phyloP scores from a whole-genome alignment of 1,140 invertebrate species.

The Polypedilum pembai region DNA sequence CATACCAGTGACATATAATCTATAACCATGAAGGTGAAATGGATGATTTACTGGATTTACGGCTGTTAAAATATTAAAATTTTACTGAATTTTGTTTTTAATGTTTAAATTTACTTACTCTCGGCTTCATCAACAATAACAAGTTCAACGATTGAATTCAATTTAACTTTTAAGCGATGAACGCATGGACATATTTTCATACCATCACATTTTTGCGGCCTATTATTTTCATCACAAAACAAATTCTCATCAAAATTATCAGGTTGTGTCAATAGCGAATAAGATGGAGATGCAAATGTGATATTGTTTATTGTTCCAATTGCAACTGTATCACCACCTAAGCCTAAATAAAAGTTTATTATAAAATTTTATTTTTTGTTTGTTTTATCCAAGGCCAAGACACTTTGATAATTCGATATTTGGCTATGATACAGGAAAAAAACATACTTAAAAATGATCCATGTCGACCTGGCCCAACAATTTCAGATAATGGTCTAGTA shows the following conservation, averaged over 20 bases:
- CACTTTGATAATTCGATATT: no score
- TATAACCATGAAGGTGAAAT: conserved; percentile 41
- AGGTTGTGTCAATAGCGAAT: conserved; percentile 50
- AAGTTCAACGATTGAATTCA: conserved; percentile 37
- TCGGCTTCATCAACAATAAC: conserved; percentile 39
- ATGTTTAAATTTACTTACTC: neutral
- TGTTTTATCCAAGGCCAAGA: no score
- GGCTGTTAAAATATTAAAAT: conserved; percentile 33
- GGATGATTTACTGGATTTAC: conserved; percentile 40
- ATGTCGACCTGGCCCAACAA: no score
- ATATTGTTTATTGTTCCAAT: conserved; percentile 48
- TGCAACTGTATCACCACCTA: no score
- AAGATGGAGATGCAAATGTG: conserved; percentile 53
- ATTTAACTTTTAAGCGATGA: conserved; percentile 31
- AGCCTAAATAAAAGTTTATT: no score
- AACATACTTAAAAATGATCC: no score
- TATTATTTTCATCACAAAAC: conserved; percentile 34
- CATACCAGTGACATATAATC: conserved; percentile 40
- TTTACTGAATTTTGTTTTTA: neutral
- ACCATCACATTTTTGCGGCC: conserved; percentile 30
- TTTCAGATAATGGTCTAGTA: no score
- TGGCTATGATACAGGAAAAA: no score
- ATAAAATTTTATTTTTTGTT: no score
- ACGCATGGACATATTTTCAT: conserved; percentile 33
- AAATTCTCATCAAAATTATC: conserved; percentile 42